Percentiles rank a stretch among this genome's conserved stretches.
Conservation (phyloP, 1,140 invertebrate species). For the Micrasema longulum region DNA sequence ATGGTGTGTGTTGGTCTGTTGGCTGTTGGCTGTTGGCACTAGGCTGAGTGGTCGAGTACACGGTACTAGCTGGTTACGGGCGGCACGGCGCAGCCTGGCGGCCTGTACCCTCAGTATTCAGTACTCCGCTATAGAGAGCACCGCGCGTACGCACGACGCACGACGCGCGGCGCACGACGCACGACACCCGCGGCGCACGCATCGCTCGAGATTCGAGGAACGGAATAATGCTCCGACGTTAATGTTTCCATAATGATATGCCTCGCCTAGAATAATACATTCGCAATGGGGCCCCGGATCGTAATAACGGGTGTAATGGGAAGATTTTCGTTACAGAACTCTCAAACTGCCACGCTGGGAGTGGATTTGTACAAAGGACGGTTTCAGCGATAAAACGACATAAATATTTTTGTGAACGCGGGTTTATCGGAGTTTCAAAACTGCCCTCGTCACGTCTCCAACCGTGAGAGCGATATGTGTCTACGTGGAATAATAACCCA, state of each 20-base stretch:
- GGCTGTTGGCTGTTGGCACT: no score
- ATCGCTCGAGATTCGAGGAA: constrained; percentile 10
- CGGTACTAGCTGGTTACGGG: no score
- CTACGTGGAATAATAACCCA: not conserved
- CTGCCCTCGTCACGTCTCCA: no score
- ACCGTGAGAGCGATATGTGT: not conserved
- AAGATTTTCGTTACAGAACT: not conserved
- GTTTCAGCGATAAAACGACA: no score
- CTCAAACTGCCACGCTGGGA: constrained; percentile 2
- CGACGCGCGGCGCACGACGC: no score
- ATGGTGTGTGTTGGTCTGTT: not conserved
- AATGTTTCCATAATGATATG: constrained; percentile 35
- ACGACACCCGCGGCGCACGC: not conserved
- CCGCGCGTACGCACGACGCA: no score
- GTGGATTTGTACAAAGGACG: not conserved
- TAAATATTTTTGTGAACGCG: no score
- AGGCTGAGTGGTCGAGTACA: no score
- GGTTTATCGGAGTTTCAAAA: no score
- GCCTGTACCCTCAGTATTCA: no score
- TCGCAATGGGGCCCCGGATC: constrained; percentile 7
- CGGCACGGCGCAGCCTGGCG: no score
- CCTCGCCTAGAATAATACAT: constrained; percentile 22
- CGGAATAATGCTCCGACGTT: not conserved
- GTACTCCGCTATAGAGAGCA: no score
- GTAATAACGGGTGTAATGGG: constrained; percentile 1